Evolutionary conservation across 64 coral and sea anemone species (phyloP).

Genomic region (Platygyra sinensis): DNA sequence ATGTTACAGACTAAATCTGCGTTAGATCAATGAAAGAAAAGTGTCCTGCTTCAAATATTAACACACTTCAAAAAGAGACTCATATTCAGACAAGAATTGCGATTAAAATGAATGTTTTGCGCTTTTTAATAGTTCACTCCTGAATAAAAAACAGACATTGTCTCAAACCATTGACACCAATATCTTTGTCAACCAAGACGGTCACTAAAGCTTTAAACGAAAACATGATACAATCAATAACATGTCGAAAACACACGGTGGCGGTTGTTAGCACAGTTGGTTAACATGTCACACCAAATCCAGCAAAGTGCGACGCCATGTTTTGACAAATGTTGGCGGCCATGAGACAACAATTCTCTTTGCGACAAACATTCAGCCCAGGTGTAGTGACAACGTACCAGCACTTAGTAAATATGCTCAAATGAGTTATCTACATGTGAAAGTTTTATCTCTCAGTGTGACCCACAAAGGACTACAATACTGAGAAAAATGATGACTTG

Average conservation of each 20-base stretch:
- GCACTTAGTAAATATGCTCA: neutral
- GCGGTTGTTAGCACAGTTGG: slow-evolving; percentile 17
- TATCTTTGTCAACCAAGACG: neutral
- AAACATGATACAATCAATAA: neutral
- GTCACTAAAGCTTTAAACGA: neutral
- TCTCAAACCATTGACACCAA: neutral
- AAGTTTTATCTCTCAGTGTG: neutral
- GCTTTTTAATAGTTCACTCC: no score
- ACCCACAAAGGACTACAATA: neutral
- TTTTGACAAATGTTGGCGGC: neutral
- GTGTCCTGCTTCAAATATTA: no score
- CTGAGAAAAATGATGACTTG: neutral
- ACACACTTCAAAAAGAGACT: no score
- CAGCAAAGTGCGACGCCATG: neutral
- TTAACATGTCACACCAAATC: neutral
- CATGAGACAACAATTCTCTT: neutral
- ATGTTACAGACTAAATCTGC: no score
- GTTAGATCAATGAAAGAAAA: no score
- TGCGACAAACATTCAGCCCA: neutral
- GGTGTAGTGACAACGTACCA: neutral
- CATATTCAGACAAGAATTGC: no score
- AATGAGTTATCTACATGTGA: neutral
- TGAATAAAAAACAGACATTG: neutral
- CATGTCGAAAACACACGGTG: neutral
- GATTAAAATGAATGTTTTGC: no score